These are phyloP conservation scores for Alcis repandata DNA, from an alignment of 2,888 invertebrate species.

Conservation along the genomic window DNA sequence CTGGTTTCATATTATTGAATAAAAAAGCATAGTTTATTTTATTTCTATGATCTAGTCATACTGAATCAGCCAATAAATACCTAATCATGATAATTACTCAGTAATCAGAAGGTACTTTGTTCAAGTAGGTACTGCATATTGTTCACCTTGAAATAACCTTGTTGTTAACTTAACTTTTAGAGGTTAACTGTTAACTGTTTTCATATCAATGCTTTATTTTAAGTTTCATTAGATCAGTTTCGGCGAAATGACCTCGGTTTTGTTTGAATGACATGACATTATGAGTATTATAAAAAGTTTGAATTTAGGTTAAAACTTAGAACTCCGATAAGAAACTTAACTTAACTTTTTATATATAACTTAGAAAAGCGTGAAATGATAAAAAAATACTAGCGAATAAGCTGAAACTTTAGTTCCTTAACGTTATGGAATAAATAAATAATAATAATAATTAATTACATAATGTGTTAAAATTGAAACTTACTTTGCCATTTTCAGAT, in stretches of 20 bases:
- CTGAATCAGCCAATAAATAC: not conserved
- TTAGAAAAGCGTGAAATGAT: no score
- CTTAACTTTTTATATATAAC: not conserved
- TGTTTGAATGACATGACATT: constrained; percentile 8
- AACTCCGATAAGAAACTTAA: not conserved
- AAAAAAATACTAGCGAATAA: no score
- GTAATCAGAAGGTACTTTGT: constrained; percentile 5
- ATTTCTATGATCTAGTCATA: not conserved
- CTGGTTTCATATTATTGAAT: no score
- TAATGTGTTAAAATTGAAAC: no score
- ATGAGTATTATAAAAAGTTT: constrained; percentile 3
- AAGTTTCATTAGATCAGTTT: not conserved
- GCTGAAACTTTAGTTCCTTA: no score
- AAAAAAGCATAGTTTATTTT: not conserved
- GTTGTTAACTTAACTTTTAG: constrained; percentile 37
- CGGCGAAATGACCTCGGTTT: constrained; percentile 14
- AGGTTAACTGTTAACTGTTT: constrained; percentile 10
- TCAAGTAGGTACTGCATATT: constrained; percentile 9
- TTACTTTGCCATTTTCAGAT: no score
- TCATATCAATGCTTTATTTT: not conserved
- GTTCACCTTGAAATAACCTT: constrained; percentile 68
- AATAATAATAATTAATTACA: no score
- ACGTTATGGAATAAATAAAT: no score
- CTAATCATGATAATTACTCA: constrained; percentile 5
- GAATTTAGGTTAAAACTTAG: constrained; percentile 15